These are phyloP conservation scores for Perca flavescens DNA, from an alignment of 2,113 vertebrate species.

Conservation along the genomic window DNA sequence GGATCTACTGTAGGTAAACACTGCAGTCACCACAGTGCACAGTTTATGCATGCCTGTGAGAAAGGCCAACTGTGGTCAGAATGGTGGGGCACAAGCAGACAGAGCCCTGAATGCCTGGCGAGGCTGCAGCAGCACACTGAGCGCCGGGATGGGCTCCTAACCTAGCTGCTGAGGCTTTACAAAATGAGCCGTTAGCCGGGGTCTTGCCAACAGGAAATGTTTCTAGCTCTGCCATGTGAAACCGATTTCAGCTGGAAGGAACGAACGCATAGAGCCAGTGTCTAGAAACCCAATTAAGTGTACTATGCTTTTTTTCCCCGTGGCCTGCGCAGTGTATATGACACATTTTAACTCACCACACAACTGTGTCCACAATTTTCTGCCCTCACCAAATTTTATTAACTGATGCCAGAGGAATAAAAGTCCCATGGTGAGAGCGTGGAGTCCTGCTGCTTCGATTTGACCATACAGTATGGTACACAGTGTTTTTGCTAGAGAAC, in stretches of 20 bases:
- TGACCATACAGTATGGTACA: not conserved
- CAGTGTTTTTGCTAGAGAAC: slow-evolving; percentile 12
- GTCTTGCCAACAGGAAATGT: slow-evolving; percentile 80
- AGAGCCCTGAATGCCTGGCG: slow-evolving; percentile 44
- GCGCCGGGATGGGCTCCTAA: slow-evolving; percentile 54
- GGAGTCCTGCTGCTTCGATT: slow-evolving; percentile 19
- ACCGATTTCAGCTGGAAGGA: slow-evolving; percentile 78
- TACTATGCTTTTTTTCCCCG: slow-evolving; percentile 65
- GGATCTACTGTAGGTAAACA: slow-evolving; percentile 21
- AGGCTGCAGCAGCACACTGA: slow-evolving; percentile 51
- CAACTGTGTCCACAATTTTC: slow-evolving; percentile 17
- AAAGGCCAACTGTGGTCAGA: slow-evolving; percentile 37
- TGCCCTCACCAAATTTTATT: slow-evolving; percentile 32
- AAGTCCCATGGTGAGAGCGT: not conserved
- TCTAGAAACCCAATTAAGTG: slow-evolving; percentile 83
- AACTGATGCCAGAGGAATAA: slow-evolving; percentile 31
- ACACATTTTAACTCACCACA: slow-evolving; percentile 65
- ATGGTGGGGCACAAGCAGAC: slow-evolving; percentile 34
- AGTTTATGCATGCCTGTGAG: slow-evolving; percentile 26
- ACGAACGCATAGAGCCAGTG: slow-evolving; percentile 61
- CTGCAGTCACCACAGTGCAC: slow-evolving; percentile 18
- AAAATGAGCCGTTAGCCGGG: slow-evolving; percentile 66
- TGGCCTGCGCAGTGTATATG: slow-evolving; percentile 44
- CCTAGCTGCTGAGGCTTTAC: slow-evolving; percentile 68
- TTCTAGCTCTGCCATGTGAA: slow-evolving; percentile 80